Evolutionary conservation across 2,797 vertebrate species (phyloP), one percentile per base, ranked within the genome.

Genomic region (Alca torda): DNA sequence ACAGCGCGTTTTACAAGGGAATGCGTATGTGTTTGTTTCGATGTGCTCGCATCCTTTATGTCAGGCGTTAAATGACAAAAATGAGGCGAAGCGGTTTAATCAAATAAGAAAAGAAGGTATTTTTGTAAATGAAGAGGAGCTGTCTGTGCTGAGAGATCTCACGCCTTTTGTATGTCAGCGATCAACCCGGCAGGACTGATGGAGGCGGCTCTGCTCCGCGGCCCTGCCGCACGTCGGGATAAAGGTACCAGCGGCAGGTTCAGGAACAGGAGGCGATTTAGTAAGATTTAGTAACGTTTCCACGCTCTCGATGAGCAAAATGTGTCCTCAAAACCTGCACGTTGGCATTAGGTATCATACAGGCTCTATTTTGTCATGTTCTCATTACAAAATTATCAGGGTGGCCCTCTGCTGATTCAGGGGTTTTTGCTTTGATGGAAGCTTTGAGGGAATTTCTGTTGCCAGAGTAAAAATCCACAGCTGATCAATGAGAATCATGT

Each of bases 1-100:
- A 7, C 2, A 20, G 48, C 33, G 69, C 64, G 30, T 21, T 41
- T 16, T 5, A 2, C n/a, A 2, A 18, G 60, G 65, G 45, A 6
- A 15, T 2, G 74, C 67, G 28, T 4, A 3, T 5, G 57, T 1
- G 2, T 6, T 15, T 3, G 4, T 4, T 10, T 33, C 59, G 31
- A 8, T 35, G 81, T 4, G 80, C 63, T n/a, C 53, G 25, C 95
- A 43, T 28, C 84, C 77, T 33, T 46, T 21, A 15, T 24, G 63
- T 1, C 68, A 6, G 74, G 78, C 75, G 41, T 21, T 45, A 33
- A 30, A 30, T 10, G 48, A 3, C 45, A 74, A 35, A 64, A 39
- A 45, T 12, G 0, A 15, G 51, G 31, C 2, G 43, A 39, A 80
- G 53, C 56, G 0, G 11, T 12, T 15, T 4, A 11, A n/a, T 43